These are phyloP conservation scores for Ursus arctos DNA, from an alignment of 2,113 vertebrate species.

Conservation along the genomic window DNA sequence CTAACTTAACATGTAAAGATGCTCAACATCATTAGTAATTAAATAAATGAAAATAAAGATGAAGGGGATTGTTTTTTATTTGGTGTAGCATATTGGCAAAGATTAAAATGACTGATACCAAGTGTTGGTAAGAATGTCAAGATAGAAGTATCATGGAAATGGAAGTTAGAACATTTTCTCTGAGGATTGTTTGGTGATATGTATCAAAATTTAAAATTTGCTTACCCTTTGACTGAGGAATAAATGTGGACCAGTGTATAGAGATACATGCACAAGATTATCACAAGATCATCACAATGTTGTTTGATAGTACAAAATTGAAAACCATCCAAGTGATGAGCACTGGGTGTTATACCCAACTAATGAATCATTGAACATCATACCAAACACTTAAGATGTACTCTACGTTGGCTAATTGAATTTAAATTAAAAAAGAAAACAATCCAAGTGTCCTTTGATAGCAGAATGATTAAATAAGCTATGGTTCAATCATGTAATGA, in stretches of 20 bases:
- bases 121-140: not conserved
- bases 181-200: slow-evolving; percentile 7
- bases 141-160: slow-evolving; percentile 9
- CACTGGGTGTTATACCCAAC: not conserved
- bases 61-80: not conserved
- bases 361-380: not conserved
- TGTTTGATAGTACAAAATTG: slow-evolving; percentile 48
- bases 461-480: slow-evolving; percentile 31
- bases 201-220: slow-evolving; percentile 42
- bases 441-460: not conserved
- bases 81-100: not conserved
- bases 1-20: slow-evolving; percentile 11
- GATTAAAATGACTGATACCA: not conserved
- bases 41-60: slow-evolving; percentile 36
- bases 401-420: not conserved
- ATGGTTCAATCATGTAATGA: not conserved
- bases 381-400: not conserved
- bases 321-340: not conserved
- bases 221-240: not conserved
- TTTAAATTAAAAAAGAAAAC: not conserved
- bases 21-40: slow-evolving; percentile 1
- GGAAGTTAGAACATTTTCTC: not conserved
- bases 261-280: not conserved
- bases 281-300: not conserved
- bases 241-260: slow-evolving; percentile 24